Base-by-base conservation (phyloP, 2,888 invertebrate species). In the Himalopsyche japonica region DNA sequence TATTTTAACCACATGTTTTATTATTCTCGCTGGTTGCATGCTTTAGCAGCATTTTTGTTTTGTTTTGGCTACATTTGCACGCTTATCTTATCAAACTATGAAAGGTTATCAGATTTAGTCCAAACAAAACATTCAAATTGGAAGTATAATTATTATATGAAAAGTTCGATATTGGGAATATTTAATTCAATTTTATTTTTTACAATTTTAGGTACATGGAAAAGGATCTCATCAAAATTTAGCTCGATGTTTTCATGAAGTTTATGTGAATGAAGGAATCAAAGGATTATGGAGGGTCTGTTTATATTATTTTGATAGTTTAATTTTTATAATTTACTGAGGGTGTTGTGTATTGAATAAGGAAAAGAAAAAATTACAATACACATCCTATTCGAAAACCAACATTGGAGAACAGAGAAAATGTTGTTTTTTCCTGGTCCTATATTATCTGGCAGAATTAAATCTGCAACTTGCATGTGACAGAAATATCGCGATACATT, bases 231-330 rank as follows among this genome's bases (percentile, higher is more conserved):
- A 93, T 88, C 92, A 93, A 87, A 90, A 94, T 43, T 91, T 98
- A 87, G 91, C 95, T 64, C 93, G 94, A n/a, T 96, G 97, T 88
- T 97, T 98, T 90, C 91, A 93, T 84, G 96, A 96, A 88, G 96
- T 98, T 85, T 97, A 97, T 90, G 93, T 92, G 86, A 92, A 94
- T 88, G 98, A 98, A 91, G 98, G 98, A 79, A 88, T 95, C 82
- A 93, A 94, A 83, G 98, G 98, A 34, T 92, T 98, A 87, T 98
- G 98, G 98, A 94, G 95, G 91, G 96, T 86, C 57, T 57, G 81
- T 84, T 24, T 24, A 27, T 77, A 10, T 20, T 76, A 1, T 43
- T 43, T 43, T 43, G 12, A 1, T 43, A 15, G 2, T 15, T 2
- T 15, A 43, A 43, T 15, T 15, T 15, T 43, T 2, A 15, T 43